A percentile compares a stretch with the other conserved stretches of the same genome.
These are phyloP conservation scores for Sparus aurata DNA, from an alignment of 2,797 vertebrate genomes.

Conservation along the genomic window DNA sequence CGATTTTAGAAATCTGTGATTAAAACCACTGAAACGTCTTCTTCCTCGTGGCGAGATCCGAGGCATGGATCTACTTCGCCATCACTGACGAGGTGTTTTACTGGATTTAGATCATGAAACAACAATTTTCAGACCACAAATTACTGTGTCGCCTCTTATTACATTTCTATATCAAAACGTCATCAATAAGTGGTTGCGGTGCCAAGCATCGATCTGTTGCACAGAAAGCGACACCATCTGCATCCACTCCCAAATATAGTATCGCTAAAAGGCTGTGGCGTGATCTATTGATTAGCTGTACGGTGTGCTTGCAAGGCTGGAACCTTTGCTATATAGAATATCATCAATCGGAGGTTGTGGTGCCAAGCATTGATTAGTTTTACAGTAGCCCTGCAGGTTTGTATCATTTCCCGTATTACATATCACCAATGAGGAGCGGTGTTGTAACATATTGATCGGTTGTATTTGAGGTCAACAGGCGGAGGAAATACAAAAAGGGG, in stretches of 20 bases:
- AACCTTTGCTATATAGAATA: slow-evolving; percentile 29
- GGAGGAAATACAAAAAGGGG: slow-evolving; percentile 1
- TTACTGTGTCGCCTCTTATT: neutral
- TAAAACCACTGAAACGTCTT: neutral
- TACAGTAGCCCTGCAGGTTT: slow-evolving; percentile 26
- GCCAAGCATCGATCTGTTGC: slow-evolving; percentile 25
- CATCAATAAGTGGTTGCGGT: slow-evolving; percentile 3
- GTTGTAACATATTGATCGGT: slow-evolving; percentile 18
- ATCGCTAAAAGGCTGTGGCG: slow-evolving; percentile 16
- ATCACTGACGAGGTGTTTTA: neutral
- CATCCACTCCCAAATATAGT: slow-evolving; percentile 25
- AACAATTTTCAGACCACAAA: neutral
- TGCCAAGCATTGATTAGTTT: slow-evolving; percentile 50
- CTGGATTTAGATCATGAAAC: neutral
- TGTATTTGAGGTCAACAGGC: slow-evolving; percentile 1
- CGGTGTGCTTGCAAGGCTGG: slow-evolving; percentile 28
- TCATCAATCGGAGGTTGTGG: slow-evolving; percentile 33
- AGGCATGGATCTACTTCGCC: neutral
- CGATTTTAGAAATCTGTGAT: neutral
- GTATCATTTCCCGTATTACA: slow-evolving; percentile 24
- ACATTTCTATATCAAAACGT: slow-evolving; percentile 24
- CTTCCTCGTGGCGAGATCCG: neutral
- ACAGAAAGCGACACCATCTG: slow-evolving; percentile 10
- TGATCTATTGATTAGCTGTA: slow-evolving; percentile 46
- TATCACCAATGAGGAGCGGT: slow-evolving; percentile 14